These are phyloP conservation scores for Dendroctonus valens DNA, from an alignment of 1,140 invertebrate species.

Conservation along the genomic window DNA sequence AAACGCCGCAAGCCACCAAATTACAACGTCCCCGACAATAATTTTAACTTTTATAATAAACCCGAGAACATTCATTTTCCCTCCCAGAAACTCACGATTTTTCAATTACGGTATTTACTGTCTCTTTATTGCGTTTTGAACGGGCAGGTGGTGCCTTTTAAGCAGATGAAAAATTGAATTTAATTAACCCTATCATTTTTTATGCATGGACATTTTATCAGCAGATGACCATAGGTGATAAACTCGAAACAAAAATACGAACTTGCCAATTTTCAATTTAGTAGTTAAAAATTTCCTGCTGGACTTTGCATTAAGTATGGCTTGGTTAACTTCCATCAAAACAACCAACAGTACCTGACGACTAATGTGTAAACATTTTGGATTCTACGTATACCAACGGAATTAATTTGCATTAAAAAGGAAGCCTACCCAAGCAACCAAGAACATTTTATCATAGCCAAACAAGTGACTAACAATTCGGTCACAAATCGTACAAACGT, in stretches of 20 bases:
- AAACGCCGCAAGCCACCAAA: slow-evolving; percentile 31
- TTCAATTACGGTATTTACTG: slow-evolving; percentile 29
- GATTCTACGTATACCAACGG: not conserved
- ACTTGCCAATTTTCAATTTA: too few species aligned
- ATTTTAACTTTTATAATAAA: slow-evolving; percentile 33
- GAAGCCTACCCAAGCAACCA: not conserved
- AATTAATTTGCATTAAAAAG: not conserved
- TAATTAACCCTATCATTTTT: too few species aligned
- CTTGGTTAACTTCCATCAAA: too few species aligned
- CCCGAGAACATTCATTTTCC: slow-evolving; percentile 30
- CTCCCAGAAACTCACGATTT: slow-evolving; percentile 25
- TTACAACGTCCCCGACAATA: slow-evolving; percentile 33
- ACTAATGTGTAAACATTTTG: too few species aligned
- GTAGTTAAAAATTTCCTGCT: too few species aligned
- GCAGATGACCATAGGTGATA: too few species aligned
- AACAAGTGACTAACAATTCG: slow-evolving; percentile 10
- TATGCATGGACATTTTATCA: too few species aligned
- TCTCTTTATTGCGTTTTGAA: slow-evolving; percentile 20
- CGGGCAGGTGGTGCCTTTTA: too few species aligned
- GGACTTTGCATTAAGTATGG: too few species aligned
- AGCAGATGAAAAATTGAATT: too few species aligned
- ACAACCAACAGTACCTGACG: too few species aligned
- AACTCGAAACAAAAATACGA: too few species aligned
- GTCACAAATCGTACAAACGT: slow-evolving; percentile 18
- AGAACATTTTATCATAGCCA: not conserved